Evolutionary conservation across 2,797 vertebrate species (phyloP).

Genomic region (Periophthalmus magnuspinnatus): DNA sequence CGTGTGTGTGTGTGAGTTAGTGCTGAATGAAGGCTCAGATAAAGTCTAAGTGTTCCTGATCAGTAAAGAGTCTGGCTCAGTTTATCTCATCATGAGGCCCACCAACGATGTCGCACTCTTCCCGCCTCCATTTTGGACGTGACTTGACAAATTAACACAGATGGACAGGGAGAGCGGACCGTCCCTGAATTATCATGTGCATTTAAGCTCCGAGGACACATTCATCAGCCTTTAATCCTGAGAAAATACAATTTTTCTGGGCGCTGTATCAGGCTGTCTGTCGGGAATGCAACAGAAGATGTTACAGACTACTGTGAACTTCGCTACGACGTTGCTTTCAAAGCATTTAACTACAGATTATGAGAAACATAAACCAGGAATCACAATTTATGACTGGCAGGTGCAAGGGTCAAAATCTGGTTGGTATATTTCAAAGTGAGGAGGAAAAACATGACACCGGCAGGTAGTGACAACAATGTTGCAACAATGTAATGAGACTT

Average conservation of each 20-base stretch:
- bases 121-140: constrained; percentile 19
- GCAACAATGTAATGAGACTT: constrained; percentile 41
- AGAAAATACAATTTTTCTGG: constrained; percentile 39
- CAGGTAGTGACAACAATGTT: constrained; percentile 42
- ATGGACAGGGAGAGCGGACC: constrained; percentile 34
- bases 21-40: constrained; percentile 50
- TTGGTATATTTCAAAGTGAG: constrained; percentile 67
- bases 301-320: constrained; percentile 39
- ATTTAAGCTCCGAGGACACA: constrained; percentile 32
- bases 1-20: constrained; percentile 11
- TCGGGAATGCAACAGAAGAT: constrained; percentile 52
- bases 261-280: constrained; percentile 35
- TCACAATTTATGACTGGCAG: constrained; percentile 64
- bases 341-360: constrained; percentile 58
- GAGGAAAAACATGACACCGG: constrained; percentile 25
- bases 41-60: constrained; percentile 42
- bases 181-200: constrained; percentile 35
- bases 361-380: constrained; percentile 64
- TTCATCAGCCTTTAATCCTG: constrained; percentile 42
- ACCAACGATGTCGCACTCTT: constrained; percentile 27
- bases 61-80: constrained; percentile 45
- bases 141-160: constrained; percentile 30
- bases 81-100: constrained; percentile 40
- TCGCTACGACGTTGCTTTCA: constrained; percentile 45
- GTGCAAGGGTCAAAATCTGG: constrained; percentile 73